These are phyloP conservation scores for Xanthorhoe spadicearia DNA, from an alignment of 2,888 invertebrate genomes.

Conservation along the genomic window DNA sequence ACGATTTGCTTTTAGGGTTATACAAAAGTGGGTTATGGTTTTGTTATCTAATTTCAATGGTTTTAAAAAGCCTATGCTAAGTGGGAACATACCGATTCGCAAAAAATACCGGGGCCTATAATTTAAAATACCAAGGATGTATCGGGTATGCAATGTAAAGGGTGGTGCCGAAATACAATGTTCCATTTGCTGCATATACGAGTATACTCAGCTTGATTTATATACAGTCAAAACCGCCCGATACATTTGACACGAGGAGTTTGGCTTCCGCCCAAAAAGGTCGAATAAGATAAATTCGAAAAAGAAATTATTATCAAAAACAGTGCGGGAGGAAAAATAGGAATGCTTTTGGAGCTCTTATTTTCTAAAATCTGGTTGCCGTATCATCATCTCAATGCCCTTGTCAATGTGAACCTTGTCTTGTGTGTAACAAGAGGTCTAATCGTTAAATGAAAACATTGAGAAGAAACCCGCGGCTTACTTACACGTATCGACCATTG, in stretches of 20 bases:
- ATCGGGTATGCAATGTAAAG: not conserved
- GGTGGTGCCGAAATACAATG: constrained; percentile 5
- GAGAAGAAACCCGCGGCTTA: too few relatives aligned
- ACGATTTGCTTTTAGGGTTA: constrained; percentile 3
- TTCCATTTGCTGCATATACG: constrained; percentile 24
- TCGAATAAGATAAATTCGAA: constrained; percentile 60
- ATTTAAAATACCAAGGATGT: too few relatives aligned
- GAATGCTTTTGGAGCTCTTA: constrained; percentile 22
- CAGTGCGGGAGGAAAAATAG: constrained; percentile 36
- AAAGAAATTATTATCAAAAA: constrained; percentile 50
- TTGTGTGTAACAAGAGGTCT: too few relatives aligned
- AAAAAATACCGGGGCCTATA: too few relatives aligned
- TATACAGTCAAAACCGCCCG: constrained; percentile 37
- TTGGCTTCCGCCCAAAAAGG: constrained; percentile 53
- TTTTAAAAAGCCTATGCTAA: too few relatives aligned
- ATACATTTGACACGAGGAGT: constrained; percentile 42
- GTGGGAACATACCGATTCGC: too few relatives aligned
- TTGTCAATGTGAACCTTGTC: too few relatives aligned
- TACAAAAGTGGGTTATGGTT: too few relatives aligned
- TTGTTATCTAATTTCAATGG: too few relatives aligned
- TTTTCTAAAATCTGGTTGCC: not conserved
- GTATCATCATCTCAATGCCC: not conserved
- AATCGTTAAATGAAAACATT: too few relatives aligned
- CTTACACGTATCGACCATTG: too few relatives aligned
- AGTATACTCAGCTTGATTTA: constrained; percentile 34